These are phyloP conservation scores for Andrena bucephala DNA, from an alignment of 2,888 invertebrate genomes.

Conservation along the genomic window DNA sequence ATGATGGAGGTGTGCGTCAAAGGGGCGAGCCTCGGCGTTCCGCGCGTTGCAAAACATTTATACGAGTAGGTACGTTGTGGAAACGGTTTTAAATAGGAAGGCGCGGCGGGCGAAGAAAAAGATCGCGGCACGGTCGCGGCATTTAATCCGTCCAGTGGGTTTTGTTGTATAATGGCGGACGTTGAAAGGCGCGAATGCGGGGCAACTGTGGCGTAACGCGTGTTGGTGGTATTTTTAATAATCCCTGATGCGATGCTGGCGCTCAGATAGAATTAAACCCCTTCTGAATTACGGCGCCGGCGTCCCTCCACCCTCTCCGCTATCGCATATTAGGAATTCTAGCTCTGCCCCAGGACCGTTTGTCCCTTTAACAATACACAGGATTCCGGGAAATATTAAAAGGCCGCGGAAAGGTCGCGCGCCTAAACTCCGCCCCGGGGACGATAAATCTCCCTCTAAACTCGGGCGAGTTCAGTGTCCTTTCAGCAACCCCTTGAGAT, in stretches of 20 bases:
- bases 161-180: background rate
- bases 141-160: background rate
- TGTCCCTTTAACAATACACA: too few relatives aligned
- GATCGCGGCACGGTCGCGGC: background rate
- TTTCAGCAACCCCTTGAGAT: background rate
- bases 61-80: background rate
- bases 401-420: background rate
- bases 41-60: too few relatives aligned
- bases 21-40: too few relatives aligned
- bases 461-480: background rate
- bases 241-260: background rate
- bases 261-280: too few relatives aligned
- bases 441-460: slow-evolving; percentile 13
- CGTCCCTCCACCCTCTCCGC: too few relatives aligned
- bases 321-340: too few relatives aligned
- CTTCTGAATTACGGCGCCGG: too few relatives aligned
- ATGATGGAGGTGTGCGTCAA: background rate
- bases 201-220: background rate
- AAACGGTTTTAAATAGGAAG: background rate
- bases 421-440: slow-evolving; percentile 6
- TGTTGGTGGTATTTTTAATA: background rate
- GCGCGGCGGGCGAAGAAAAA: background rate
- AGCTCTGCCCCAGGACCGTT: too few relatives aligned
- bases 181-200: background rate
- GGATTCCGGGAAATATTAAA: too few relatives aligned